Base-by-base conservation (phyloP, 92 coral and sea anemone species). In the Porites rus region DNA sequence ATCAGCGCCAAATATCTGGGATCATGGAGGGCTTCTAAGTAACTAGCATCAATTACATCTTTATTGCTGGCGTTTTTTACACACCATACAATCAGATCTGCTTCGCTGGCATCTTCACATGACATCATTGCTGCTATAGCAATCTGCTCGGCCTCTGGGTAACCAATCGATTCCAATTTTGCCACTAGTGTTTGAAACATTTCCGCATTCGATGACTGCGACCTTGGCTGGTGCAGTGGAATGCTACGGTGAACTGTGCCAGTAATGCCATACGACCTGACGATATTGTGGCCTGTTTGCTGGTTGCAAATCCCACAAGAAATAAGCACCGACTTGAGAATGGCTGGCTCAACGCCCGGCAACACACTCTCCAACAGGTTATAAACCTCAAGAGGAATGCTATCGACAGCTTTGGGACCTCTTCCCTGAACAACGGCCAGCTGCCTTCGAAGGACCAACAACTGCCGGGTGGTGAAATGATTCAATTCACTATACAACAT, bases 391-490 rank as follows among this genome's bases (percentile, higher is more conserved):
- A 90, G 88, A 2, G 86, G 88, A 50, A 72, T 65, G 24, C 13
- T 53, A 31, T 85, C 83, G 6, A 75, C 68, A 54, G 70, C 72
- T 56, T 82, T 88, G 70, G 83, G 28, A 25, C 94, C 92, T 62
- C 85, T 89, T 18, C 73, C 88, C 28, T 72, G 86, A 20, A 90
- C 88, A 70, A 25, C 80, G 10, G 98, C 98, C n/a, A 96, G 81
- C 50, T 91, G 81, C 8, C 67, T 83, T 53, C 98, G 90, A 53
- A 96, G 84, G 25, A 87, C 70, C 51, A 96, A 88, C 72, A 96
- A 68, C 88, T 96, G 98, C 52, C 87, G 84, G n/a, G 96, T 93
- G 24, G 97, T 96, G 84, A 75, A 96, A 80, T 92, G 91, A 86
- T 96, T 96, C 20, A 96, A 67, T 22, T 93, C 84, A 43, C 67